Conservation (phyloP, 2,113 vertebrate species). For the Vicugna pacos region DNA sequence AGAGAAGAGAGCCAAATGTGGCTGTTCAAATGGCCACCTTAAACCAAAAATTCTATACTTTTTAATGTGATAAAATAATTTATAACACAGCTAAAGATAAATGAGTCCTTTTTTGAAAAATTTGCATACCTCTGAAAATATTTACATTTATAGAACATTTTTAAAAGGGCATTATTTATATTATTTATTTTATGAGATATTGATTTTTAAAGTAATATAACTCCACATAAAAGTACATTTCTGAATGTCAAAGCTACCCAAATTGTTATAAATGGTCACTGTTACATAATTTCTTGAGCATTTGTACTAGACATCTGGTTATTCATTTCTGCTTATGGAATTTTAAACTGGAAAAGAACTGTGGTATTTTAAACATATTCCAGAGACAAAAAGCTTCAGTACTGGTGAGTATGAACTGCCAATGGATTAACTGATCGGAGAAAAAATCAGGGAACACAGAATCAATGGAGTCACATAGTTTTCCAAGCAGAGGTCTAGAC, state of each 20-base stretch:
- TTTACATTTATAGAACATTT: slow-evolving; percentile 9
- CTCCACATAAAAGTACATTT: slow-evolving; percentile 9
- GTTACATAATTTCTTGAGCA: background rate
- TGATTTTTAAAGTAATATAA: slow-evolving; percentile 54
- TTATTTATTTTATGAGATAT: slow-evolving; percentile 31
- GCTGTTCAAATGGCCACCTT: slow-evolving; percentile 14
- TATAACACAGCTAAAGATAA: background rate
- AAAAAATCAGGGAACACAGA: background rate
- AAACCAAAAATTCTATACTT: slow-evolving; percentile 42
- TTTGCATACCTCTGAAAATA: slow-evolving; percentile 41
- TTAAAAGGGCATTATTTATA: background rate
- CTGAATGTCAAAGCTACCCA: slow-evolving; percentile 30
- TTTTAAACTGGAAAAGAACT: slow-evolving; percentile 42
- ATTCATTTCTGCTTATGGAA: background rate
- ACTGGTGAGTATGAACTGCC: background rate
- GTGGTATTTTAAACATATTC: slow-evolving; percentile 31
- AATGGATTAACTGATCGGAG: background rate
- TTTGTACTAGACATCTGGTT: slow-evolving; percentile 29
- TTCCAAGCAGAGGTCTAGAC: background rate
- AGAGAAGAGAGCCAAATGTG: background rate
- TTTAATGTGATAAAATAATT: slow-evolving; percentile 22
- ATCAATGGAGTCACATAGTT: background rate
- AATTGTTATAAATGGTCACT: background rate
- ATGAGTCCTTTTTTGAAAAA: background rate
- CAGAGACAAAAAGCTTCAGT: slow-evolving; percentile 22